These are phyloP conservation scores for Drosophila pseudoobscura DNA, from an alignment of 1,140 invertebrate species.

Conservation along the genomic window DNA sequence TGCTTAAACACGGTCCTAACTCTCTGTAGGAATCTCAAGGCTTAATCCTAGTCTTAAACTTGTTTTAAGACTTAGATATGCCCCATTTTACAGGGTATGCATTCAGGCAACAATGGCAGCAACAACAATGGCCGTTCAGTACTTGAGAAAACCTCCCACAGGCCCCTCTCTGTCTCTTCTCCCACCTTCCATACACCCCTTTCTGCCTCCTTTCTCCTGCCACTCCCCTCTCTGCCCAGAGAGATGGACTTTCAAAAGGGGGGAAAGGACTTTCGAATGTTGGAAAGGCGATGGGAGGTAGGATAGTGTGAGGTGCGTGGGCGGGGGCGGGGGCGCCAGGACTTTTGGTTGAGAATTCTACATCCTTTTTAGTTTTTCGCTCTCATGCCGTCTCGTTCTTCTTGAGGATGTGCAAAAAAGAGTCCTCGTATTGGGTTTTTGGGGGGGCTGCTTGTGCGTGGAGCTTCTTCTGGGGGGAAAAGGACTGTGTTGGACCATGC, in stretches of 20 bases:
- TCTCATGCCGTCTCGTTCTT: neutral
- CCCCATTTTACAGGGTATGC: constrained; percentile 14
- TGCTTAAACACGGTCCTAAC: no score
- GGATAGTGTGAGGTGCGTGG: neutral
- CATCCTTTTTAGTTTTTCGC: constrained; percentile 41
- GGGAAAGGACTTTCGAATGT: no score
- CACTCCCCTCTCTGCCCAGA: neutral
- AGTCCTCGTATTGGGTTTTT: constrained; percentile 71
- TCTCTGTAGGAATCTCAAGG: no score
- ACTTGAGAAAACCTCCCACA: constrained; percentile 25
- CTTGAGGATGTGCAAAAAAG: constrained; percentile 30
- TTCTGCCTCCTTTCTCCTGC: no score
- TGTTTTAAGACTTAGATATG: neutral
- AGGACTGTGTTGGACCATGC: constrained; percentile 11
- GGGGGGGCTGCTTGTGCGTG: constrained; percentile 24
- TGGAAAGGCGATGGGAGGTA: neutral
- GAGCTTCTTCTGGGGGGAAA: neutral
- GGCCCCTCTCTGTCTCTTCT: no score
- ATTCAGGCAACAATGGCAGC: constrained; percentile 29
- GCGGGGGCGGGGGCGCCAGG: neutral
- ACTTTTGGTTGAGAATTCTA: constrained; percentile 28
- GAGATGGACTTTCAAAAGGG: constrained; percentile 17
- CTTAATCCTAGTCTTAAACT: neutral
- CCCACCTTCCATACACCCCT: no score
- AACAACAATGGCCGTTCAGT: constrained; percentile 32